Evolutionary conservation across 2,797 vertebrate species (phyloP).

Genomic region (Centropyge bicolor): DNA sequence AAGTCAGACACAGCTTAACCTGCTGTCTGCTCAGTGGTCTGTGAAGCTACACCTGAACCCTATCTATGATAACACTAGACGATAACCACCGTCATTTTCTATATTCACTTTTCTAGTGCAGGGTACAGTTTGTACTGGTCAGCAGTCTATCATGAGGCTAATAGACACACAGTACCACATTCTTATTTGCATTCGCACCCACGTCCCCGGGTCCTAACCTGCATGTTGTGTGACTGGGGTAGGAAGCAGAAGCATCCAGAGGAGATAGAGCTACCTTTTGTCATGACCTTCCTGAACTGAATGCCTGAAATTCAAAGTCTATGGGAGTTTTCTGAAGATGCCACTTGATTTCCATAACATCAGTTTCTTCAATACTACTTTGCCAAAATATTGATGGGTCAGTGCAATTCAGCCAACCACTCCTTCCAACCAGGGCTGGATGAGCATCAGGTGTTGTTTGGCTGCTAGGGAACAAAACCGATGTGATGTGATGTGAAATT

Average conservation of each 20-base stretch:
- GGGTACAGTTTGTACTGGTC: background rate
- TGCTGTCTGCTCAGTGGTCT: background rate
- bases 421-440: background rate
- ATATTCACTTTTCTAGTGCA: background rate
- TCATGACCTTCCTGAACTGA: background rate
- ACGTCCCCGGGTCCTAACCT: background rate
- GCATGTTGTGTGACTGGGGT: background rate
- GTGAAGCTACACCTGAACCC: conserved; percentile 21
- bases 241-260: background rate
- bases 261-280: background rate
- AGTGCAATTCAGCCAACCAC: background rate
- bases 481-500: background rate
- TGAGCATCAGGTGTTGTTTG: background rate
- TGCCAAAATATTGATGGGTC: background rate
- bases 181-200: background rate
- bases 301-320: background rate
- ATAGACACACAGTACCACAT: background rate
- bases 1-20: background rate
- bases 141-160: background rate
- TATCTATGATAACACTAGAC: background rate
- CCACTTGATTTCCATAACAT: background rate
- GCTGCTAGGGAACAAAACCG: background rate
- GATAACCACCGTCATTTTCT: background rate
- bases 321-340: background rate
- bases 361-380: background rate